A percentile compares a stretch with the other conserved stretches of the same genome.
Conservation (phyloP, 2,113 vertebrate species). For the Phyllopteryx taeniolatus region DNA sequence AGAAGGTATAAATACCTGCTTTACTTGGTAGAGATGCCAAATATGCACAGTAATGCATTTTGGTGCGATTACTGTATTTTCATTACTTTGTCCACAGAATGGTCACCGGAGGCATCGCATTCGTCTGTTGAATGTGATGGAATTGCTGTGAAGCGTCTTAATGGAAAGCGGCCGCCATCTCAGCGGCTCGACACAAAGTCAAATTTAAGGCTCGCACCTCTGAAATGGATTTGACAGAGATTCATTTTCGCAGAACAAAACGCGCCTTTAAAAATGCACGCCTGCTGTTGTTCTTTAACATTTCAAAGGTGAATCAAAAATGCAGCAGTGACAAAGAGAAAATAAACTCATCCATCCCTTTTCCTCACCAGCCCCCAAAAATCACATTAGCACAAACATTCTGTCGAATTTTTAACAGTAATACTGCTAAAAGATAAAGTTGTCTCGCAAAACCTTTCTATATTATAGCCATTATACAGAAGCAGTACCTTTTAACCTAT, state of each 20-base stretch:
- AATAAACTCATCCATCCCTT: background rate
- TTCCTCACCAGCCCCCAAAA: background rate
- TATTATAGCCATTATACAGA: background rate
- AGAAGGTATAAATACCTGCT: background rate
- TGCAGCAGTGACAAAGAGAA: conserved; percentile 25
- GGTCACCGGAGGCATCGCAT: conserved; percentile 15
- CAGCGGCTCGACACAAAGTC: conserved; percentile 51
- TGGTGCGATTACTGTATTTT: conserved; percentile 14
- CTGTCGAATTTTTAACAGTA: background rate
- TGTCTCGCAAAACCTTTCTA: background rate
- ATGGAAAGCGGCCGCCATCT: conserved; percentile 48
- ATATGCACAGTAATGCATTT: conserved; percentile 30
- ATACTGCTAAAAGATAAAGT: background rate
- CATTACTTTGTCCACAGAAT: conserved; percentile 13
- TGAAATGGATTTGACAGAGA: conserved; percentile 68
- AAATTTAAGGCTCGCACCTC: conserved; percentile 45
- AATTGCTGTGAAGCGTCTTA: conserved; percentile 55
- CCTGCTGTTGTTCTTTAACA: conserved; percentile 40
- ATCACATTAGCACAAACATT: background rate
- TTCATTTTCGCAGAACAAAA: conserved; percentile 43
- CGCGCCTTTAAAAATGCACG: conserved; percentile 57
- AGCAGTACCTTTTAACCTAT: background rate
- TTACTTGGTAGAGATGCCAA: conserved; percentile 12
- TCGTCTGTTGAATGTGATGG: conserved; percentile 37
- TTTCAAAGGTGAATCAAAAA: conserved; percentile 35